Base-by-base conservation (phyloP, 2,797 vertebrate species). In the Dermochelys coriacea region DNA sequence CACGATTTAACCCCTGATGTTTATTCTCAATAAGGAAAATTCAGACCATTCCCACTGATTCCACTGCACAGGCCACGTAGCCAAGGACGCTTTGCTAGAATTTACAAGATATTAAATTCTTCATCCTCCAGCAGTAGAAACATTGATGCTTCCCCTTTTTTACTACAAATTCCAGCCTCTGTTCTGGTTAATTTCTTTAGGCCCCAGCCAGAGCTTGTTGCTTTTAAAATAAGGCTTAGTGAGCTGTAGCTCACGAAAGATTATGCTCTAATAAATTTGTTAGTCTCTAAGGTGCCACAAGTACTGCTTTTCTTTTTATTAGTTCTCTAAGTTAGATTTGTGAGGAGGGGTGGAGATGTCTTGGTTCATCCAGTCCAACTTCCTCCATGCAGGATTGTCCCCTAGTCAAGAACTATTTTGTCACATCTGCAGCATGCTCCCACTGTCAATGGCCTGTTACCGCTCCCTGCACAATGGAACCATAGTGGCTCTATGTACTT, bases 61-160 rank as follows among this genome's bases (percentile, higher is more conserved):
- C 71, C 71, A 74, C 23, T 25, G 21, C 19, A 74, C 23, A 45
- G 71, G 19, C 19, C n/a, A 41, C 11, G 18, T 14, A 61, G 12
- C 27, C 12, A 64, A 64, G 34, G 31, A 5, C 16, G n/a, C 61
- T 34, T 64, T 64, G 16, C 34, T 64, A n/a, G 61, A n/a, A 64
- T 45, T 5, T 4, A 49, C 29, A 0, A 0, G 5, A 77, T 37
- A 23, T 37, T 1, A 15, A 3, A 2, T 0, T 0, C 29, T 86
- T 52, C 61, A 34, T 31, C 8, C 6, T 31, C 31, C 16, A 64
- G 34, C 59, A 64, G 34, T 64, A 64, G 34, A 64, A 64, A 6
- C 0, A 5, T n/a, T 23, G 79, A 14, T 37, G 80, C 9, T 6
- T 18, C 5, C 47, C 34, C n/a, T 68, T 64, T 4, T 21, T 83